Evolutionary conservation across 1,140 invertebrate species (phyloP).

Genomic region (Platyscapa corneri): DNA sequence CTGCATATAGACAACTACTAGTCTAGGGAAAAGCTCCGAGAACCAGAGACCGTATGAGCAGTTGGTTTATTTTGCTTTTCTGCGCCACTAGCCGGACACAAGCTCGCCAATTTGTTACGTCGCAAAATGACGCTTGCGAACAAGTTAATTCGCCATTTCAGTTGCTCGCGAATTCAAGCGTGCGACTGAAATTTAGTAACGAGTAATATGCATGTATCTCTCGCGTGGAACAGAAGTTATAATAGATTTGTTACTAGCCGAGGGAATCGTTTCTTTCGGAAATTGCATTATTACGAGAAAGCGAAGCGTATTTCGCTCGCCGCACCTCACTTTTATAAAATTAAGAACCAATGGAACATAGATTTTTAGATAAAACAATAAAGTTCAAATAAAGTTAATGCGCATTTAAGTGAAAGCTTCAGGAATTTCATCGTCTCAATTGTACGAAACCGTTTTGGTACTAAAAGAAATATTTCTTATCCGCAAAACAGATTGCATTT

Average conservation of each 20-base stretch:
- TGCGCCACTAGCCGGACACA: neutral
- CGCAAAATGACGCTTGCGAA: constrained; percentile 14
- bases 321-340: too few species aligned
- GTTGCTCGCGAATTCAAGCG: neutral
- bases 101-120: neutral
- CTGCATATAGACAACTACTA: neutral
- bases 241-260: neutral
- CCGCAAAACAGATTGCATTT: too few species aligned
- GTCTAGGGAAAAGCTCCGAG: neutral
- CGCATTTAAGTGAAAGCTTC: too few species aligned
- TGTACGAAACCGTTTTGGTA: too few species aligned
- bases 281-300: neutral
- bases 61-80: neutral
- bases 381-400: too few species aligned
- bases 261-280: neutral
- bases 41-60: neutral
- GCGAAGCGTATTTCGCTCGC: too few species aligned
- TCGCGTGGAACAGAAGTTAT: neutral
- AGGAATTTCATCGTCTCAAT: too few species aligned
- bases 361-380: too few species aligned
- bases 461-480: too few species aligned
- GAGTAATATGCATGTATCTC: neutral
- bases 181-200: neutral
- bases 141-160: neutral
- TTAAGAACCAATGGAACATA: too few species aligned